Conservation (phyloP, 2,797 vertebrate species). For the Macrochelys suwanniensis region DNA sequence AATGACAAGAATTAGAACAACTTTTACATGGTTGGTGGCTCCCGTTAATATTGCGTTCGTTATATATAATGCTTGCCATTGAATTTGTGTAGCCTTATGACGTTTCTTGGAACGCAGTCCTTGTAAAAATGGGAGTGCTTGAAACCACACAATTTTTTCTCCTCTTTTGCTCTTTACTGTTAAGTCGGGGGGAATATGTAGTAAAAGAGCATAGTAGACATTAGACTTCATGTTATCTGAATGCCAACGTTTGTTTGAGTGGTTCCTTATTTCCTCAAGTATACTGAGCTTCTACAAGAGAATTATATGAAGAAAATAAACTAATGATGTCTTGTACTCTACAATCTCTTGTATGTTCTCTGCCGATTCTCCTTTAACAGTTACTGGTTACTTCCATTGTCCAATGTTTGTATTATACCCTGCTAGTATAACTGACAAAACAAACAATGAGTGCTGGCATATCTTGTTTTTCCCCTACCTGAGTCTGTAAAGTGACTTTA, state of each 20-base stretch:
- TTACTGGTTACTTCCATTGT: accelerated
- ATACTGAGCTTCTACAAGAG: not conserved
- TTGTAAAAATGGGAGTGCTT: not conserved
- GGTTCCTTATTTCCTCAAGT: not conserved
- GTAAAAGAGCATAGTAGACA: not conserved
- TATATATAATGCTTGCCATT: not conserved
- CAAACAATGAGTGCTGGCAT: not conserved
- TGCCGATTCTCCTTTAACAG: not conserved
- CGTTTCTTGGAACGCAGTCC: not conserved
- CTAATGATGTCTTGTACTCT: not conserved
- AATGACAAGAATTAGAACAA: not conserved
- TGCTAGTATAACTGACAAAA: not conserved
- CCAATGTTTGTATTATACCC: accelerated
- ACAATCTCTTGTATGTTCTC: not conserved
- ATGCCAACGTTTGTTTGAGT: not conserved
- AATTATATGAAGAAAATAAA: not conserved
- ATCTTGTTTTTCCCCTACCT: not conserved
- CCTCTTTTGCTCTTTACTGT: not conserved
- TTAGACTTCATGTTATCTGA: not conserved
- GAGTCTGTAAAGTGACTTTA: not conserved
- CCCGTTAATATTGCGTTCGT: not conserved
- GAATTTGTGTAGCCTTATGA: not conserved
- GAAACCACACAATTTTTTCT: not conserved
- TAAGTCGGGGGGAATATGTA: not conserved
- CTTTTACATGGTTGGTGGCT: not conserved